Conservation (phyloP, 2,797 vertebrate species). For the Kryptopterus vitreolus region DNA sequence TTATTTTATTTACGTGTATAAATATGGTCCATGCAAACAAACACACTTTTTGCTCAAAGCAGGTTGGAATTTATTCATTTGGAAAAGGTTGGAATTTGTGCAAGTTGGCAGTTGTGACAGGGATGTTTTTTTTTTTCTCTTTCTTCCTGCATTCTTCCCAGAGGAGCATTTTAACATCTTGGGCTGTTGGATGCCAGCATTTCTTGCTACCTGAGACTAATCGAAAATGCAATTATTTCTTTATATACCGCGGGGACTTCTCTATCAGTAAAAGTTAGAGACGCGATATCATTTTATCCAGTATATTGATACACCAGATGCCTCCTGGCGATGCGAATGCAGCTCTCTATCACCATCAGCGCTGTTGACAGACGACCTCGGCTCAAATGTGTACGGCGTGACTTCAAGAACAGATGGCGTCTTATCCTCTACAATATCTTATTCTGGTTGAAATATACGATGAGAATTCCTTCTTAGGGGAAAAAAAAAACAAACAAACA, state of each 20-base stretch:
- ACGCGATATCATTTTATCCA: slow-evolving; percentile 1
- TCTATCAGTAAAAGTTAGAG: no score
- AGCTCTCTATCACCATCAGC: not conserved
- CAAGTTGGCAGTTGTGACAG: not conserved
- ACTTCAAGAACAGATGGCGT: not conserved
- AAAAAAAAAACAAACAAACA: not conserved
- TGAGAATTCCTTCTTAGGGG: not conserved
- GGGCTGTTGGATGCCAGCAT: not conserved
- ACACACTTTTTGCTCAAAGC: not conserved
- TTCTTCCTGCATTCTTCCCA: no score
- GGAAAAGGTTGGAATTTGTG: not conserved
- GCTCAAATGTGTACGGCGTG: not conserved
- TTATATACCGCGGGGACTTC: not conserved
- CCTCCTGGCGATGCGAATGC: not conserved
- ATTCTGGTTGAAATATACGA: not conserved
- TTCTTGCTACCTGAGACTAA: slow-evolving; percentile 5
- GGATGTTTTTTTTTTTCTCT: not conserved
- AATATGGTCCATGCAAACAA: not conserved
- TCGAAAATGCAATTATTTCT: not conserved
- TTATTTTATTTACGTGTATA: not conserved
- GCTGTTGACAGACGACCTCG: not conserved
- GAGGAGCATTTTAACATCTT: not conserved
- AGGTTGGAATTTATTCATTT: not conserved
- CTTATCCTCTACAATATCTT: not conserved
- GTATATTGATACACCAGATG: not conserved